Base-by-base conservation (phyloP, 1,140 invertebrate species). In the Cardiocondyla obscurior region DNA sequence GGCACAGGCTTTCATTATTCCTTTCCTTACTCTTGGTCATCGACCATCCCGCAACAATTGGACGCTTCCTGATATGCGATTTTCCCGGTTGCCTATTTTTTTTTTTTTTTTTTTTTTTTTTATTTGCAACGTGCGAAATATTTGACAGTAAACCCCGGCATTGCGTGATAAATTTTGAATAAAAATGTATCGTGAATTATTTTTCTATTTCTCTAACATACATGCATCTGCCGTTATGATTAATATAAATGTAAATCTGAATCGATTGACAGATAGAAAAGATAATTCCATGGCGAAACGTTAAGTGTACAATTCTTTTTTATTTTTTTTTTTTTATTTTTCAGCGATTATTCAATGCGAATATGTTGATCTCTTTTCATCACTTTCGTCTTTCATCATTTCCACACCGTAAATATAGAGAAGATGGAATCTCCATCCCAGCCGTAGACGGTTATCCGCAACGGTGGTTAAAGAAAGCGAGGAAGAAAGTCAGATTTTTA, bases 1-100 rank as follows among this genome's bases (percentile, higher is more conserved):
- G 91, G 87, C 90, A 88, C 87, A 85, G 88, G 90, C 91, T 92
- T 92, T 91, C 91, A 90, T 91, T 92, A 91, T 92, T 92, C 90
- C 91, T 90, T 92, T 90, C 89, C 90, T 91, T 88, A 88, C 88
- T 58, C 86, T 82, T 79, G 77, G 53, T 51, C 58, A 51, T 49
- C 81, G 28, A 44, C 53, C 58, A 67, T 81, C 28, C 49, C 69
- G 44, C 42, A 12, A 42, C 19, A 28, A 25, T 12, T 44, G 53
- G 28, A 46, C 28, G 19, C n/a, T 51, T 42, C 51, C 0, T 39
- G 58, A 77, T 33, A 14, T 53, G 22, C 44, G 62, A 79, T 69
- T 53, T 36, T 79, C 36, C 1, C 16, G 53, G 22, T 28, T 39
- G 74, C 44, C n/a, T 12, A 22, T 67, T 67, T 25, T n/a, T n/a